Percentiles rank a stretch among this genome's conserved stretches.
These are phyloP conservation scores for Operophtera brumata DNA, from an alignment of 2,888 invertebrate species.

Conservation along the genomic window DNA sequence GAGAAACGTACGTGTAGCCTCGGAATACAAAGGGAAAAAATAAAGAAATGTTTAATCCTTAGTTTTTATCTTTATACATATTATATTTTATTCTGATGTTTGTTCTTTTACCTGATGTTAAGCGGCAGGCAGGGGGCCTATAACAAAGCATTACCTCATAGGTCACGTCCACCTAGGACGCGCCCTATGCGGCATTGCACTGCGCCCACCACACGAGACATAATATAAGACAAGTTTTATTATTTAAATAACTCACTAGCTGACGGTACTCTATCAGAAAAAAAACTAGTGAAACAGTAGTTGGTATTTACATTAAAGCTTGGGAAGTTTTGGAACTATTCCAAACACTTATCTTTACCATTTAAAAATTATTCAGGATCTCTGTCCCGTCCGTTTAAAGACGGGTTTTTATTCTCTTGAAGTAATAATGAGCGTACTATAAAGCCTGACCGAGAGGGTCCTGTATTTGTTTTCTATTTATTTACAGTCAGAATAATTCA, in stretches of 20 bases:
- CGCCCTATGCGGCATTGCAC: too few species aligned
- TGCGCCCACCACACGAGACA: too few species aligned
- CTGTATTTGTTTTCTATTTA: too few species aligned
- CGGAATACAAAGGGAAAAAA: slow-evolving; percentile 2
- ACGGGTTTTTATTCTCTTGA: slow-evolving; percentile 6
- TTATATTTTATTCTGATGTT: too few species aligned
- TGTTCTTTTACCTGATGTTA: too few species aligned
- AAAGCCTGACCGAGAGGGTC: not conserved
- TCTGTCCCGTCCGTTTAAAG: slow-evolving; percentile 2
- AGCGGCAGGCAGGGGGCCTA: too few species aligned
- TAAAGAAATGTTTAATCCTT: not conserved
- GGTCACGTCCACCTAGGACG: too few species aligned
- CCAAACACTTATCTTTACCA: slow-evolving; percentile 5
- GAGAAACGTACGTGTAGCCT: slow-evolving; percentile 1
- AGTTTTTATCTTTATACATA: too few species aligned
- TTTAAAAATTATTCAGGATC: slow-evolving; percentile 16
- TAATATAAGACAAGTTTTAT: too few species aligned
- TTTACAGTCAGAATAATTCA: too few species aligned
- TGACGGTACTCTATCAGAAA: not conserved
- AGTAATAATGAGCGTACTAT: slow-evolving; percentile 7
- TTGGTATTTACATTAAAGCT: not conserved
- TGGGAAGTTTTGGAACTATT: slow-evolving; percentile 12
- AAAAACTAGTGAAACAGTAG: not conserved
- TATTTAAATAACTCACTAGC: not conserved
- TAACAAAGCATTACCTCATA: too few species aligned